Percentiles rank a stretch among this genome's conserved stretches.
These are phyloP conservation scores for Mus spretus DNA, from an alignment of 2,797 vertebrate genomes.

Conservation along the genomic window DNA sequence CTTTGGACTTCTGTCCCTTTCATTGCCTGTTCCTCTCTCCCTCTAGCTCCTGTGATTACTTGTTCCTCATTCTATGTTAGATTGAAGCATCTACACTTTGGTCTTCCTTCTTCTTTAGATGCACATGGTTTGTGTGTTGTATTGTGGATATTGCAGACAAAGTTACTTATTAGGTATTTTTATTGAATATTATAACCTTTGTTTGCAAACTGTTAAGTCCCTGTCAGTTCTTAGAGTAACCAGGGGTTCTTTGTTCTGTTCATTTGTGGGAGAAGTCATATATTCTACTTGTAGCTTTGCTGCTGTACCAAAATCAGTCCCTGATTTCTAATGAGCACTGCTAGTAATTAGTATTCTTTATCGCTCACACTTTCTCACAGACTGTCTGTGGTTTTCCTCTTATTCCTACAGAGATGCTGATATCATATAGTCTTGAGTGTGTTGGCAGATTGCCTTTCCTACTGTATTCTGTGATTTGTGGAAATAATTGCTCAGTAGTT, in stretches of 20 bases:
- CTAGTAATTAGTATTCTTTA: not conserved
- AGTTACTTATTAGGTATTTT: not conserved
- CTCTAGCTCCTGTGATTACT: not conserved
- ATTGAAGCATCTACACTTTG: not conserved
- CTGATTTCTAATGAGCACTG: not conserved
- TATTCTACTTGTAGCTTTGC: not conserved
- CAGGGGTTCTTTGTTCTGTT: not conserved
- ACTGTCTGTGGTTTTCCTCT: not conserved
- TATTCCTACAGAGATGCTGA: not conserved
- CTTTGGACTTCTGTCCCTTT: not conserved
- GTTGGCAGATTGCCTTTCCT: not conserved
- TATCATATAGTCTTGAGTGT: not conserved
- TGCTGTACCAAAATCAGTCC: not conserved
- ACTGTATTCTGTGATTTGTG: slow-evolving; percentile 1
- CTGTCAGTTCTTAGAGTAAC: not conserved
- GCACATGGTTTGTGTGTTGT: not conserved
- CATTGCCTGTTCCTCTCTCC: not conserved
- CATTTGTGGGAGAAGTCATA: not conserved
- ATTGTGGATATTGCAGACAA: not conserved
- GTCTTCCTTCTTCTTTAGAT: not conserved
- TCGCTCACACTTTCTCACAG: not conserved
- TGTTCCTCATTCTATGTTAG: not conserved
- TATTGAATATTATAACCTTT: not conserved
- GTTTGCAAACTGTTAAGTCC: not conserved
- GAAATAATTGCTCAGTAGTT: not conserved